Evolutionary conservation across 2,113 vertebrate genomes (phyloP), one percentile per base, ranked within the genome.

Genomic region (Hippocampus zosterae): DNA sequence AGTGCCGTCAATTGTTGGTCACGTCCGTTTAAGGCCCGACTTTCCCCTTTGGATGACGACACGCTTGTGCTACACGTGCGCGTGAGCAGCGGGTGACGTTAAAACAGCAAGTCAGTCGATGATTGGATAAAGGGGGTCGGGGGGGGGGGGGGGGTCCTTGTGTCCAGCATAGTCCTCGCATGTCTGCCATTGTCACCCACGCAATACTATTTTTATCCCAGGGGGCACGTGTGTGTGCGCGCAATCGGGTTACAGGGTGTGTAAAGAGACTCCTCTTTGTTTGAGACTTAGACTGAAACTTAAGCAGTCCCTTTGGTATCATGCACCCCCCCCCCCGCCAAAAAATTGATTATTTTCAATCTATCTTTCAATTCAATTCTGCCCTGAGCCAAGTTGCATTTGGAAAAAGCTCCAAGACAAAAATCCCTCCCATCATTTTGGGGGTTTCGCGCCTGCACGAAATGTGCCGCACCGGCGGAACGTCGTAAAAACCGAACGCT

Each of bases 251-350:
- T 89, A 79, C 86, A 73, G 70, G 65, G 72, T 76, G 76, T 75
- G 91, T 92, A 91, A 92, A 80, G 78, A 75, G 86, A 92, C 87
- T 87, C 87, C 86, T 82, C 89, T 88, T 92, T 88, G 86, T 86
- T 90, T 85, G 89, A 90, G 90, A 86, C 69, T 69, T 78, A 85
- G 21, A 82, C 85, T 88, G 87, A 89, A 91, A 89, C 85, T 90
- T 90, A 91, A 76, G 88, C 82, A 81, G 21, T n/a, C 50, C 21
- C 21, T 73, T 87, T 86, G 18, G n/a, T 21, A 21, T 44, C 9
- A 44, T 44, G 13, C 42, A 44, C 13, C 1, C 41, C 41, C 9
- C 41, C 42, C 1, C 41, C 41, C 9, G 10, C 42, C 12, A 12
- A 29, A 29, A 29, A 33, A 1, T 19, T 50, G 18, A 19, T 50